Base-by-base conservation (phyloP, 35 echinoderm and acorn worm species). In the Apostichopus californicus region DNA sequence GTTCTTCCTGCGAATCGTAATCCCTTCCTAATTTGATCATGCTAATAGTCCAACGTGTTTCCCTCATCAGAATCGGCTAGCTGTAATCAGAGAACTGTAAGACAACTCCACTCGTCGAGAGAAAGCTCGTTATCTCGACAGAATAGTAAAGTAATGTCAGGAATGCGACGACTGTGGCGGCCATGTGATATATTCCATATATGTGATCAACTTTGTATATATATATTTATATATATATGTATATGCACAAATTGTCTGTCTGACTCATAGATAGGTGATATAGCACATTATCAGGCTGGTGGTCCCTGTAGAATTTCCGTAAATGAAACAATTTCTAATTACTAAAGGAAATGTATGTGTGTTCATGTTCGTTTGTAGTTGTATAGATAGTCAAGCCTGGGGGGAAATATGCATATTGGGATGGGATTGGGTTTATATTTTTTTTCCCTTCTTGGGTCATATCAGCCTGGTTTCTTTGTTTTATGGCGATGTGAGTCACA, bases 271-370 rank as follows among this genome's bases (percentile, higher is more conserved):
- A 61, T 61, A 61, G 3, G 58, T 61, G 58, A 61, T 61, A 61
- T 61, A 12, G 58, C 7, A 61, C 58, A 61, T 46, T 46, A 46
- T 46, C 1, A 46, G 34, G 2, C 34, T 46, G 34, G 34, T 46
- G 64, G 64, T 68, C 11, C 64, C 11, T 9, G 64, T 68, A 68
- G 64, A 68, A 68, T 14, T 46, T 46, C 34, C 11, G 71, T 18
- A 7, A 75, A 75, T 75, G 71, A 75, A 75, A 75, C 71, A 75
- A 75, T 75, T 75, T 75, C 71, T 75, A 75, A 75, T 75, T 75
- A 75, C 71, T 75, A 22, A 75, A 75, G 71, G 71, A 75, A 75
- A 75, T 18, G n/a, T 75, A 18, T 75, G 71, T 75, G 6, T n/a
- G 21, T 18, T 75, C 71, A 75, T 75, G 71, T 75, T 75, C 15